Base-by-base conservation (phyloP, 2,797 vertebrate genomes). In the Danio jaintianensis region DNA sequence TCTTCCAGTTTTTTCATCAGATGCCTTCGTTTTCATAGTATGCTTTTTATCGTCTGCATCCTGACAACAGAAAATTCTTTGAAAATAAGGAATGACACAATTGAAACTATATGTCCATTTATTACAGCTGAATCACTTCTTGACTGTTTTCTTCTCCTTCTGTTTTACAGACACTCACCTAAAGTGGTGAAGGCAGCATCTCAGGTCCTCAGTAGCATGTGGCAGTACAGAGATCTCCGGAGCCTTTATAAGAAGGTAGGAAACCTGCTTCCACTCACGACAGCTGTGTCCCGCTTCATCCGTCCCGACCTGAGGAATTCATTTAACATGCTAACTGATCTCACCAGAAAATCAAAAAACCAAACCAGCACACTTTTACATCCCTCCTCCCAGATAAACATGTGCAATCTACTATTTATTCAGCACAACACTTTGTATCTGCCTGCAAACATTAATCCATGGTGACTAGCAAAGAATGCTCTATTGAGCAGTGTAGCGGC, bases 201-300 rank as follows among this genome's bases (percentile, higher is more conserved):
- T 94, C 96, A 97, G 94, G 96, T 97, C 87, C 94, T 97, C 80
- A 96, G 94, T 92, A 96, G 95, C 88, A 96, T 97, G 96, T 97
- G 96, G 96, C 96, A 96, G 92, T 97, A 97, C 90, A 93, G 96
- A 89, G 96, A 97, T 84, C 95, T 99, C 91, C 96, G 98, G 90
- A 97, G 96, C 91, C 96, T 99, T 91, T 99, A 98, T 94, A 99
- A 98, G 91, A 99, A 99, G 97, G 98, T 99, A 96, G 90, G 94
- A 71, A n/a, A 79, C 16, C n/a, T 7, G 56, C 20, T 52, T 70
- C 8, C 36, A 58, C 22, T 58, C 63, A 3, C 5, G 12, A 58
- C 75, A 68, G 29, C 64, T 66, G 62, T 55, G 64, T 78, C 43
- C 43, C 29, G 20, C 29, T 64, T 55, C 18, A 64, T 53, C 59